These are phyloP conservation scores for Hydrotaea diabolus DNA, from an alignment of 2,888 invertebrate species.

Conservation along the genomic window DNA sequence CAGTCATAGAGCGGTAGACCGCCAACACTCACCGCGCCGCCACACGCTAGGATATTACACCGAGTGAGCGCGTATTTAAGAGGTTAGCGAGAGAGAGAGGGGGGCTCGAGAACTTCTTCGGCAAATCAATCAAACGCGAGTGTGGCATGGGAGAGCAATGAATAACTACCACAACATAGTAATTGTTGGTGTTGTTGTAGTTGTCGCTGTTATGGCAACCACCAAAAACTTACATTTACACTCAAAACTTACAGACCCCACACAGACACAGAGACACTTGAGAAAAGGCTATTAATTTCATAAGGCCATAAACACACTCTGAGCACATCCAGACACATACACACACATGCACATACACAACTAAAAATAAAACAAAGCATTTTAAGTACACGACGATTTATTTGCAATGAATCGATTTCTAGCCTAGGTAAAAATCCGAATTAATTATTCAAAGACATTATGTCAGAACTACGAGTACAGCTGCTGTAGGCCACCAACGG, in stretches of 20 bases:
- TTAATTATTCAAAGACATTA: not conserved
- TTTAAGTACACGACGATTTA: not conserved
- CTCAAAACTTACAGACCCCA: not conserved
- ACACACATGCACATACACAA: too few relatives aligned
- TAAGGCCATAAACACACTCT: too few relatives aligned
- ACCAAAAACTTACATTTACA: not conserved
- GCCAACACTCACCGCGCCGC: too few relatives aligned
- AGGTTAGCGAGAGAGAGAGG: not conserved
- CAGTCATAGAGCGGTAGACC: too few relatives aligned
- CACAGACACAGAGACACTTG: constrained; percentile 1
- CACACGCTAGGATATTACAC: not conserved
- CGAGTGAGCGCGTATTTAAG: not conserved
- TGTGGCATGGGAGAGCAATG: constrained; percentile 1
- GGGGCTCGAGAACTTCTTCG: not conserved
- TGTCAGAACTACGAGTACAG: too few relatives aligned
- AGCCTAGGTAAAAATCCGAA: not conserved
- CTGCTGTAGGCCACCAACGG: too few relatives aligned
- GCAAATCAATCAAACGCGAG: constrained; percentile 1
- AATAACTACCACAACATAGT: constrained; percentile 6
- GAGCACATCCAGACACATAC: too few relatives aligned
- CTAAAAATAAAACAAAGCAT: too few relatives aligned
- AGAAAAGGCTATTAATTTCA: not conserved
- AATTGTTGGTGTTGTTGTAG: not conserved
- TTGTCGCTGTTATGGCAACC: constrained; percentile 1
- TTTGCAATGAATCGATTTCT: constrained; percentile 3